A percentile compares a stretch with the other conserved stretches of the same genome.
phyloP scores from a whole-genome alignment of 2,113 vertebrate species.

The Vulpes ferrilata region DNA sequence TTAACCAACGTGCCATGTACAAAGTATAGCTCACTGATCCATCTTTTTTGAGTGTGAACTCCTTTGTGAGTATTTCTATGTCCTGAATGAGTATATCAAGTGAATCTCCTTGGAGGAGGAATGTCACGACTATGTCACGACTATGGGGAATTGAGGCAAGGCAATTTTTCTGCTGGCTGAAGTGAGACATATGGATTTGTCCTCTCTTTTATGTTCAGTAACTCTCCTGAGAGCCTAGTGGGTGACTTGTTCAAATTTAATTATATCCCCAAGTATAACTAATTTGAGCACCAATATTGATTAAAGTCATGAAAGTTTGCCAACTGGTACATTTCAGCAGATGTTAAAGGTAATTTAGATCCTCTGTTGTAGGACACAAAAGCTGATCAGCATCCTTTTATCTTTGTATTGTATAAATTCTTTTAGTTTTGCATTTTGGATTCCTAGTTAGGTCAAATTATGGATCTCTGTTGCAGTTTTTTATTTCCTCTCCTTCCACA shows the following conservation, averaged over 20 bases:
- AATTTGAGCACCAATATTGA: not conserved
- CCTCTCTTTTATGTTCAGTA: not conserved
- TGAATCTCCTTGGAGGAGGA: not conserved
- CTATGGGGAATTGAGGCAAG: not conserved
- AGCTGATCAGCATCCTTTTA: not conserved
- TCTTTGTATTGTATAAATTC: not conserved
- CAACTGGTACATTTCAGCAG: not conserved
- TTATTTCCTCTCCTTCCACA: not conserved
- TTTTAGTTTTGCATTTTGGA: not conserved
- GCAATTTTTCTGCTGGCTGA: not conserved
- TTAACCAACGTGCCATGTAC: not conserved
- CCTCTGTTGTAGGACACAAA: not conserved
- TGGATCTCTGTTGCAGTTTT: not conserved
- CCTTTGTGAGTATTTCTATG: not conserved
- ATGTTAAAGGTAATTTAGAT: not conserved
- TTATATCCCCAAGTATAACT: not conserved
- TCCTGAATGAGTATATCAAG: not conserved
- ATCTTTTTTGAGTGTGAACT: not conserved
- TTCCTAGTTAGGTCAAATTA: not conserved
- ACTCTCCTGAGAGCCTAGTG: not conserved
- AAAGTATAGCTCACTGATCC: not conserved
- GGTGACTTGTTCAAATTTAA: not conserved
- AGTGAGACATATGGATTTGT: not conserved
- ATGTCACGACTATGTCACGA: not conserved
- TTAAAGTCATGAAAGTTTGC: not conserved